These are phyloP conservation scores for Medauroidea extradentata DNA, from an alignment of 1,140 invertebrate species.

Conservation along the genomic window DNA sequence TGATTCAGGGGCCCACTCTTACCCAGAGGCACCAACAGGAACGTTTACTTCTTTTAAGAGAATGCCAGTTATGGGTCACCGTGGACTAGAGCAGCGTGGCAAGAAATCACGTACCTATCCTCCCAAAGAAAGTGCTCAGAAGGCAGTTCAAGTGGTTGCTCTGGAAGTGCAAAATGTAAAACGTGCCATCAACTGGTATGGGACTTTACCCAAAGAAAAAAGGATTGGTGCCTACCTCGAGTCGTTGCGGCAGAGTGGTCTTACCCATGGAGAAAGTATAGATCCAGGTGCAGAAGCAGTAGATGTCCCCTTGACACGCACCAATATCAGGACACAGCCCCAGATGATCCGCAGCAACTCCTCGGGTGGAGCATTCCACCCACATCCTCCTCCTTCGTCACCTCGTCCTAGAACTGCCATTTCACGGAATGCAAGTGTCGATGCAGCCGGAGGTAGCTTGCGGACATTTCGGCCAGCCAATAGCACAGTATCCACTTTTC, in stretches of 20 bases:
- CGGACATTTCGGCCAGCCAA: constrained; percentile 47
- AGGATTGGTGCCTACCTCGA: constrained; percentile 94
- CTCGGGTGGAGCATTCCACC: constrained; percentile 64
- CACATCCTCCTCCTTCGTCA: constrained; percentile 1
- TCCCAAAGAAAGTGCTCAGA: constrained; percentile 36
- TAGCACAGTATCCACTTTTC: constrained; percentile 27
- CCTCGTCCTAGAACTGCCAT: neutral
- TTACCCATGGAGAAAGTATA: constrained; percentile 22
- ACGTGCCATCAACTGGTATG: constrained; percentile 93
- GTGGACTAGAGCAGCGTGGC: constrained; percentile 45
- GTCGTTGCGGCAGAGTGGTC: constrained; percentile 77
- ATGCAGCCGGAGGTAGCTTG: constrained; percentile 43
- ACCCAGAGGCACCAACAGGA: constrained; percentile 37
- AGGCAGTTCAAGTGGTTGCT: constrained; percentile 67
- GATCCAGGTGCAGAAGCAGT: constrained; percentile 15
- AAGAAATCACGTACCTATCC: constrained; percentile 56
- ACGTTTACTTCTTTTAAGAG: constrained; percentile 47
- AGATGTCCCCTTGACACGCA: constrained; percentile 35
- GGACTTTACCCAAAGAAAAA: constrained; percentile 91
- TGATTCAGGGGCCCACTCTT: constrained; percentile 52
- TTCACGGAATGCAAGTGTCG: constrained; percentile 24
- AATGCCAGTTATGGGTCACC: constrained; percentile 51
- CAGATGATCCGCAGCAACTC: constrained; percentile 84
- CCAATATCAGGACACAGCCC: constrained; percentile 57
- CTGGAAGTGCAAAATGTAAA: constrained; percentile 96